These are phyloP conservation scores for Bombus soroeensis DNA, from an alignment of 1,140 invertebrate species.

Conservation along the genomic window DNA sequence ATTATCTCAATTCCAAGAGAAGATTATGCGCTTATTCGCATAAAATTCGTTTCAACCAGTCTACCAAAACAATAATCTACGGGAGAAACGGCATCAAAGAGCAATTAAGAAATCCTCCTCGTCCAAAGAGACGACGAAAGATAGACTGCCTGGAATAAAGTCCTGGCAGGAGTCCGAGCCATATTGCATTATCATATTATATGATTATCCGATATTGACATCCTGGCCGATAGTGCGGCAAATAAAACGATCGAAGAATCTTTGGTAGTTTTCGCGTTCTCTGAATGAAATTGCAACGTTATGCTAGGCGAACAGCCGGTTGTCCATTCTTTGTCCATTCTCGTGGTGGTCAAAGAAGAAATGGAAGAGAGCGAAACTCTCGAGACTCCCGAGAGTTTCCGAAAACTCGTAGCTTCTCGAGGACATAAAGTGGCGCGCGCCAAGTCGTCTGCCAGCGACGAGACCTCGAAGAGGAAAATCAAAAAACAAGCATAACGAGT, in stretches of 20 bases:
- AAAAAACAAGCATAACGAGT: conserved; percentile 15
- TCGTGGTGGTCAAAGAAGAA: neutral
- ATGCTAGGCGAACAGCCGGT: neutral
- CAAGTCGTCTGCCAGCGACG: conserved; percentile 44
- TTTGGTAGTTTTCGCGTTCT: neutral
- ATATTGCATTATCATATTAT: too few relatives aligned
- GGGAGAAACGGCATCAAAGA: neutral
- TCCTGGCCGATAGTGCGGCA: neutral
- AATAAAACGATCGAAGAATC: conserved; percentile 25
- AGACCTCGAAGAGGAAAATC: conserved; percentile 31
- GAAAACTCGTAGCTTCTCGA: conserved; percentile 24
- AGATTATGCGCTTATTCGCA: neutral
- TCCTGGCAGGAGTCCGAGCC: conserved; percentile 20
- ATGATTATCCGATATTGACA: conserved; percentile 26
- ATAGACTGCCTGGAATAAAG: conserved; percentile 21
- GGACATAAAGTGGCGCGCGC: conserved; percentile 51
- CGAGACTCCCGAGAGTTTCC: neutral
- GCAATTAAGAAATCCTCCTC: neutral
- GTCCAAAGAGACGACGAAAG: neutral
- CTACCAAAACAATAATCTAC: neutral
- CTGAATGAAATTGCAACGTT: conserved; percentile 15
- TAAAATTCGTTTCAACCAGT: too few relatives aligned
- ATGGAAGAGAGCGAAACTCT: neutral
- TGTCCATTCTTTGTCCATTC: too few relatives aligned
- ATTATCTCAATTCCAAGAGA: neutral